Evolutionary conservation across 2,888 invertebrate genomes (phyloP), one percentile per base, ranked within the genome.

Genomic region (Ctena decussata): DNA sequence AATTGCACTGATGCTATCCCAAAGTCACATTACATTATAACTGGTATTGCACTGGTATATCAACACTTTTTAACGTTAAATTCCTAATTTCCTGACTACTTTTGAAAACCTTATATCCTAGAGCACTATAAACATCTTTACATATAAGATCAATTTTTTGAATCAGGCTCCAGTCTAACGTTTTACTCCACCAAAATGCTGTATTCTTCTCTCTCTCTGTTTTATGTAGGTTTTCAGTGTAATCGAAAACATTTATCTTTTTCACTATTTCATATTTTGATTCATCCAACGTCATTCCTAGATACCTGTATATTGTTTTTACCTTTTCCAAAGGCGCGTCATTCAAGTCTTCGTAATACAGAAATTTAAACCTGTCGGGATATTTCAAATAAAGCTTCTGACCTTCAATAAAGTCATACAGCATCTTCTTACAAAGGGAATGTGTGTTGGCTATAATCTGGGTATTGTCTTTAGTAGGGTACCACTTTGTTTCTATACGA

Each of bases 331-430:
- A 70, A 3, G 81, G 76, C 35, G 77, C 74, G 3, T 65, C 69
- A 35, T 72, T 72, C 18, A 84, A 53, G 30, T 80, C 84, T 80
- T 84, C 84, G 32, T 84, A 80, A 24, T 65, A 80, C 11, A 84
- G 35, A 49, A 84, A 80, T 30, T 44, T 77, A 41, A 84, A 80
- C 27, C 77, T 44, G 15, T 80, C 72, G 15, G 72, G 76, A 41
- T 77, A 84, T 32, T n/a, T 24, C 30, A 49, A 5, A 35, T 72
- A 41, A n/a, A 84, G n/a, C 39, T 70, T 60, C 27, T 53, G n/a
- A 0, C 80, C 84, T 30, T 79, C 73, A 21, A 49, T 18, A 8
- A 77, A 80, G 44, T 84, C 84, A 53, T 44, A 32, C 6, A 79
- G 37, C 81, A 81, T 81, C 39, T 41, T 76, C 5, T 70, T 30